phyloP scores from a whole-genome alignment of 2,113 vertebrate species.

The Notiomystis cincta region DNA sequence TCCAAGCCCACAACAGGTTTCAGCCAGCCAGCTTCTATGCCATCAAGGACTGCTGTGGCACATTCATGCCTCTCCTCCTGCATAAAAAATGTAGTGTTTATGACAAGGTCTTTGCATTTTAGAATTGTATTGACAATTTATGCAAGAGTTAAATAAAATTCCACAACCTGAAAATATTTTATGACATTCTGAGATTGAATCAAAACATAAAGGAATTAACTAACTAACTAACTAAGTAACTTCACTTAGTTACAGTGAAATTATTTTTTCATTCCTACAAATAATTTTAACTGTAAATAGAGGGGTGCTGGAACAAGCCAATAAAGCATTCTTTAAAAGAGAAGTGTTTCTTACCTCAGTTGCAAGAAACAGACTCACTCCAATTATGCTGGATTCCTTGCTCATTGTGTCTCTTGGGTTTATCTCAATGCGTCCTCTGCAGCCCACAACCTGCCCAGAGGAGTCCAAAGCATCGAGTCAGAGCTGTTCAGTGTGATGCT shows the following conservation, averaged over 20 bases:
- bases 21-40: slow-evolving; percentile 81
- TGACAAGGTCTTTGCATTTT: neutral
- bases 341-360: slow-evolving; percentile 73
- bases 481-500: neutral
- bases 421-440: slow-evolving; percentile 84
- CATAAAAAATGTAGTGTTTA: neutral
- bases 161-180: neutral
- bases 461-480: neutral
- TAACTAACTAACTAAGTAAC: too few species aligned
- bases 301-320: neutral
- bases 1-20: slow-evolving; percentile 72
- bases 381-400: slow-evolving; percentile 85
- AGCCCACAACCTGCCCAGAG: slow-evolving; percentile 82
- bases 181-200: neutral
- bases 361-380: slow-evolving; percentile 73
- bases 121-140: neutral
- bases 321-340: neutral
- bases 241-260: neutral
- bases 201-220: neutral
- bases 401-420: slow-evolving; percentile 86
- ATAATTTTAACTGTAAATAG: neutral
- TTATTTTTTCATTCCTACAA: neutral
- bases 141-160: neutral
- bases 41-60: slow-evolving; percentile 67
- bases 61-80: slow-evolving; percentile 75